Evolutionary conservation across 53 echinoderm and acorn worm species (phyloP).

Genomic region (Astropecten irregularis): DNA sequence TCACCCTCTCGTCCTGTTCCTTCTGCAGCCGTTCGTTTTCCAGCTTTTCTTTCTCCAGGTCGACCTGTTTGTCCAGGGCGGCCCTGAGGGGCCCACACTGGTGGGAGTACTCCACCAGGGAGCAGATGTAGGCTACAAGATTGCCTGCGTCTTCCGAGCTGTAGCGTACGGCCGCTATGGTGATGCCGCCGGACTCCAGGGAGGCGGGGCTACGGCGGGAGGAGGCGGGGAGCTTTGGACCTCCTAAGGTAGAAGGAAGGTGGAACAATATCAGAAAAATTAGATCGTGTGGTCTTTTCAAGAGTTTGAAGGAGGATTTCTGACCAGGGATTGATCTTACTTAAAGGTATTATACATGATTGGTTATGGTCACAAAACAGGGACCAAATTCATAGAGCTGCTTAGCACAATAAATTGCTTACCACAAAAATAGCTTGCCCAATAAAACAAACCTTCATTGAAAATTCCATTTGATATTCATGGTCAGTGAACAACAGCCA

Average conservation of each 20-base stretch:
- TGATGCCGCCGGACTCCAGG: conserved; percentile 78
- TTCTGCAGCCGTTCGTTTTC: conserved; percentile 89
- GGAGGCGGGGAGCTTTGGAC: conserved; percentile 81
- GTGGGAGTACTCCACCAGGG: conserved; percentile 94
- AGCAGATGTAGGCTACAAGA: conserved; percentile 92
- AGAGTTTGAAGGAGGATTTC: neutral
- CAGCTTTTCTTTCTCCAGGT: conserved; percentile 81
- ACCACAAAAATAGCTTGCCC: too few species aligned
- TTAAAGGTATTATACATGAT: too few species aligned
- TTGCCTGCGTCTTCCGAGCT: conserved; percentile 96
- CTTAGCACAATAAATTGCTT: too few species aligned
- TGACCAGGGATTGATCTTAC: too few species aligned
- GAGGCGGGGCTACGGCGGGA: conserved; percentile 81
- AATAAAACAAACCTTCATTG: too few species aligned
- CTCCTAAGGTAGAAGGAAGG: conserved; percentile 26
- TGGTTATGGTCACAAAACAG: too few species aligned
- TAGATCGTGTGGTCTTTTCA: too few species aligned
- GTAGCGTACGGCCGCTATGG: conserved; percentile 95
- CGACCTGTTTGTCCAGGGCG: conserved; percentile 68
- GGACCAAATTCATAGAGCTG: too few species aligned
- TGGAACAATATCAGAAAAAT: too few species aligned
- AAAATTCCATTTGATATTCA: too few species aligned
- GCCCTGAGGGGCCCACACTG: conserved; percentile 81
- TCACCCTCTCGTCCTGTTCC: conserved; percentile 94
- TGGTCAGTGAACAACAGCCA: too few species aligned